Evolutionary conservation across 2,113 vertebrate genomes (phyloP).

Genomic region (Hassar affinis): DNA sequence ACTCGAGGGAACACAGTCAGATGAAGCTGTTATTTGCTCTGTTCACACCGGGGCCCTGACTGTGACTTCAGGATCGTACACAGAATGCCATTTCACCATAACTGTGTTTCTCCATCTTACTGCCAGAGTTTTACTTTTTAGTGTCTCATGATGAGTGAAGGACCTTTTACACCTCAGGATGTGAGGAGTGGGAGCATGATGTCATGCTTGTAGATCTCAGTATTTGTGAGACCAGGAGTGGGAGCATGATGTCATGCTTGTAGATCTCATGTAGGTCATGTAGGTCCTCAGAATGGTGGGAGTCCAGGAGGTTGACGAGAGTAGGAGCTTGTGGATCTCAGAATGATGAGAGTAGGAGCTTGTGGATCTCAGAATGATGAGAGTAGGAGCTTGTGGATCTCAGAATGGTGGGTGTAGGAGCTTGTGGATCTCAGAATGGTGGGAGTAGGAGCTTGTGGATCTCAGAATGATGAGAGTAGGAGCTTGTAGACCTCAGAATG

Average conservation of each 20-base stretch:
- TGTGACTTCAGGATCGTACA: slow-evolving; percentile 1
- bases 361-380: background rate
- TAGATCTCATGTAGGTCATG: too few species aligned
- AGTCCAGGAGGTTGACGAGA: too few species aligned
- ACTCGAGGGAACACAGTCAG: slow-evolving; percentile 6
- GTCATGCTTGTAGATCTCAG: background rate
- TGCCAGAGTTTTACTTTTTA: background rate
- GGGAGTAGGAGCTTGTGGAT: background rate
- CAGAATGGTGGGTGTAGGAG: background rate
- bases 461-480: background rate
- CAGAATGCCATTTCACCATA: background rate
- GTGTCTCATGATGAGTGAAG: background rate
- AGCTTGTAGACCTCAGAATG: background rate
- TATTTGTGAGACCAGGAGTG: too few species aligned
- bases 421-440: background rate
- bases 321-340: background rate
- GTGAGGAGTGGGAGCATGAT: background rate
- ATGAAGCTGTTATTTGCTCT: slow-evolving; percentile 23
- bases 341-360: background rate
- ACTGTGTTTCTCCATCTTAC: background rate
- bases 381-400: background rate
- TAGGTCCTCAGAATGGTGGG: too few species aligned
- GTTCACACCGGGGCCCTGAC: background rate
- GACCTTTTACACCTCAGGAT: background rate
- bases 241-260: too few species aligned